Conservation (phyloP, 2,113 vertebrate genomes). For the Rhinolophus ferrumequinum region DNA sequence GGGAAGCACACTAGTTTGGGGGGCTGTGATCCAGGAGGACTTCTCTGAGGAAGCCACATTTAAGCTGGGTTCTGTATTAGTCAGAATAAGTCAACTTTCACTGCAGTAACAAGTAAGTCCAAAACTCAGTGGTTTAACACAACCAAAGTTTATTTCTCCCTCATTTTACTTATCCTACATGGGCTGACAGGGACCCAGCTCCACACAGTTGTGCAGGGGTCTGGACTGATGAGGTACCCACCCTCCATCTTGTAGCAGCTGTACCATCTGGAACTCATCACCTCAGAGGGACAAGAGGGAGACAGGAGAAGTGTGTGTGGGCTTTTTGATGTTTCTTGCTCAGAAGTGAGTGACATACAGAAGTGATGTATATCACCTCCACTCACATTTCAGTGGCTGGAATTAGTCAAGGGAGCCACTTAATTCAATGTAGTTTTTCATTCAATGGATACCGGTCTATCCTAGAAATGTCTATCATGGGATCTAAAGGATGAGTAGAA, state of each 20-base stretch:
- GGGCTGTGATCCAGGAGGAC: neutral
- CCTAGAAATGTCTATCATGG: neutral
- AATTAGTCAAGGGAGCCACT: neutral
- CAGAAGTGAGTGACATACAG: neutral
- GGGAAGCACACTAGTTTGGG: neutral
- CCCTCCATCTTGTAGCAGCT: neutral
- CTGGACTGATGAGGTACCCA: neutral
- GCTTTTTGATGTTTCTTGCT: neutral
- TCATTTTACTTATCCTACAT: neutral
- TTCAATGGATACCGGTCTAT: neutral
- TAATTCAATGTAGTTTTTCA: neutral
- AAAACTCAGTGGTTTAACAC: neutral
- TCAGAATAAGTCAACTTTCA: neutral
- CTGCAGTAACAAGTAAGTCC: neutral
- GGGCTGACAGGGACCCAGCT: neutral
- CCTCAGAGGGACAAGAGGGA: neutral
- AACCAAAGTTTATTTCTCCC: neutral
- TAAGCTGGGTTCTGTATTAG: neutral
- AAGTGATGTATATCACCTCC: neutral
- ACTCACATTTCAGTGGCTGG: neutral
- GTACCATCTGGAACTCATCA: neutral
- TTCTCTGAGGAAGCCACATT: neutral
- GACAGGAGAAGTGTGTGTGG: neutral
- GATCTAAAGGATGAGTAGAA: neutral
- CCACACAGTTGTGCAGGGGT: neutral